Evolutionary conservation across 2,113 vertebrate species (phyloP), one percentile per base, ranked within the genome.

Genomic region (Oceanites oceanicus): DNA sequence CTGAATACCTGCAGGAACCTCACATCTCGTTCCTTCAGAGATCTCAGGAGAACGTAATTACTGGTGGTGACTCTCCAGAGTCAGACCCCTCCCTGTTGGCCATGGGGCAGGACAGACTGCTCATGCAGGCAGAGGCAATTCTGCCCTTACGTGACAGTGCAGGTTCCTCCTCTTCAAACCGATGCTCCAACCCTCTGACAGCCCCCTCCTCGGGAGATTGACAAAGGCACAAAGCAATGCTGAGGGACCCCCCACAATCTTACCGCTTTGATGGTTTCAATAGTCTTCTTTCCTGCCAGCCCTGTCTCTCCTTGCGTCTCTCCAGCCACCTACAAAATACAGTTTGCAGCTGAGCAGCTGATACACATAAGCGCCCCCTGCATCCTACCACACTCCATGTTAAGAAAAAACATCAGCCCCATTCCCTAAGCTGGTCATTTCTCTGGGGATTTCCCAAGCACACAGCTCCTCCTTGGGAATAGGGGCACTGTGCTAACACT

Each of bases 191-290:
- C 15, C 25, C 13, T 0, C 0, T 15, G 50, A 45, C 26, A 88
- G 16, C 13, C 9, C 23, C 4, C 34, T 52, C 61, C n/a, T 21
- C 5, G 6, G 55, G 62, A 70, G 42, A 15, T 0, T 13, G 14
- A 1, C 10, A 29, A 29, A 71, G 9, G 30, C 83, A 68, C 30
- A 55, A 82, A 74, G 44, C 25, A 50, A 15, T 3, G 1, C 27
- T 4, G 32, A 32, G 9, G 21, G 23, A 49, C 47, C 36, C 36
- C 32, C 7, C 34, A 50, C 34, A 32, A 56, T 98, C 99, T 99
- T 97, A 99, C 99, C 79, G 99, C 99, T 98, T 99, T 99, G 93
- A 99, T 98, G 0, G 99, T 99, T 97, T 99, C 99, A 13, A 99
- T 97, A 3, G 99, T 99, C 95, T 99, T 99, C 98, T 98, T 99